Base-by-base conservation (phyloP, 2,113 vertebrate species). In the Electrona antarctica region DNA sequence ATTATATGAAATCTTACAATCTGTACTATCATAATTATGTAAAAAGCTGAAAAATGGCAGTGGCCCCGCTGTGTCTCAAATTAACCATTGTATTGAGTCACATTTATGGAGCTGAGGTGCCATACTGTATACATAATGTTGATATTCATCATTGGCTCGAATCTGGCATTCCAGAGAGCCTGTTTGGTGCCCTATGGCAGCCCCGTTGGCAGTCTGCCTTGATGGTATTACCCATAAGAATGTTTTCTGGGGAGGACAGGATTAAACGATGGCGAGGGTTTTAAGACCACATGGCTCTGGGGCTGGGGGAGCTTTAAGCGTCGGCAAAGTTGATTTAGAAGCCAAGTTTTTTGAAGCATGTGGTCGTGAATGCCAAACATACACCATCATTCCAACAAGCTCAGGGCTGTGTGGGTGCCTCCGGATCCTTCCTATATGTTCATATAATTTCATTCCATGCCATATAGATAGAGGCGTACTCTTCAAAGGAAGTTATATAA, bases 401-500 rank as follows among this genome's bases (percentile, higher is more conserved):
- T 85, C 76, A 14, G 79, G 74, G 84, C 83, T 76, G 54, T 71
- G 76, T 60, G 68, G 73, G 55, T 45, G 65, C 69, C 78, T 21
- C 21, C 21, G 21, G 21, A 2, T 1, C 21, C 87, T 82, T 83
- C 79, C 71, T 66, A 84, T 84, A 83, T 72, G 84, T 91, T 89
- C 88, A 76, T 85, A 85, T 90, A 81, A 91, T 92, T 89, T 81
- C 57, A 59, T 79, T 87, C 49, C 73, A 79, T 51, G 49, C 78
- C 86, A 81, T 46, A 81, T 46, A 81, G 78, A 84, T 71, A 87
- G 65, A 79, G 54, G 49, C 56, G 29, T 60, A 77, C 76, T 86
- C 79, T 90, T 91, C 84, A 91, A 88, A 92, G 84, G 69, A 47
- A 64, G 67, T 83, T 84, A 72, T 80, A 79, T 88, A 84, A 86